Evolutionary conservation across 1,140 invertebrate species (phyloP), one percentile per base, ranked within the genome.

Genomic region (Caerostris extrusa): DNA sequence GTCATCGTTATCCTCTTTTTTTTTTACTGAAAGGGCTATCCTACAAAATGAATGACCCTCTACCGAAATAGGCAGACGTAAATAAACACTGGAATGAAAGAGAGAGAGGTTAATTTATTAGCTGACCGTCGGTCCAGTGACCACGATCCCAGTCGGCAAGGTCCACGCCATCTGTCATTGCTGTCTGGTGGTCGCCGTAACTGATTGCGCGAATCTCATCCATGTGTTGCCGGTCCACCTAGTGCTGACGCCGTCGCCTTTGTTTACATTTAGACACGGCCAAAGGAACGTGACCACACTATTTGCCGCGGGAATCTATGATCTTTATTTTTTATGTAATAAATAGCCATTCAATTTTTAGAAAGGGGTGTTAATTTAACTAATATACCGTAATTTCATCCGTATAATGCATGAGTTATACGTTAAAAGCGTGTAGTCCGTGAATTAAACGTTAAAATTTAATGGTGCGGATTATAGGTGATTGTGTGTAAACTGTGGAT

Each of bases 241-340:
- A 12, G 19, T 77, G 71, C 53, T 77, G 71, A 77, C 71, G 19
- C 50, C 71, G 3, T 8, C 50, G 14, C 50, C 71, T 3, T 83
- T 83, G 82, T 83, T 83, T 83, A 83, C 82, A 57, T 83, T 83
- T 83, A 19, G 82, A 83, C 82, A 83, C 82, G 56, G 19, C 10
- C 55, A 57, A 58, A 58, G 55, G n/a, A 17, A 57, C 55, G 82
- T n/a, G 14, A 1, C 55, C 8, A 8, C 6, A 3, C 34, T 77
- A 50, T 53, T 34, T 14, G 19, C 7, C 7, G 5, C 14, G 50
- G 3, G 12, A 14, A 77, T 77, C 69, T 50, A 3, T 3, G 8
- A 2, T 34, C 2, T 1, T 34, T 34, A 34, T 34, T 34, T 34
- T 34, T 2, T 34, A 2, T 34, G 34, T 34, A 34, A 34, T 1